These are phyloP conservation scores for Vombatus ursinus DNA, from an alignment of 2,113 vertebrate species.

Conservation along the genomic window DNA sequence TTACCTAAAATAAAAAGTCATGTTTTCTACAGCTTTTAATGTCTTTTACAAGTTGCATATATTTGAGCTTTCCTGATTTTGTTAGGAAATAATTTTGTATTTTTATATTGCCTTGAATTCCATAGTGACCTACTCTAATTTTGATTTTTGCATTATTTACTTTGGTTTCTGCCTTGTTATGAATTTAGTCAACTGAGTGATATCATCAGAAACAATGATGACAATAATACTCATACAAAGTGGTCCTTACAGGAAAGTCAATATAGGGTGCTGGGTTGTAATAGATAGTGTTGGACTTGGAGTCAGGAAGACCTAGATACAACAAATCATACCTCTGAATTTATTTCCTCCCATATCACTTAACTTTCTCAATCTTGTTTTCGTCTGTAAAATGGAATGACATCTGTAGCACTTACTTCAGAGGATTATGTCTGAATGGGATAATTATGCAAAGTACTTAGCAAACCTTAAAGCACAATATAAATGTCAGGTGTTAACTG, in stretches of 20 bases:
- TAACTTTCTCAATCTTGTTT: neutral
- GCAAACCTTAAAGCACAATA: neutral
- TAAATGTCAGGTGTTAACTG: neutral
- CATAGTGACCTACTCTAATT: neutral
- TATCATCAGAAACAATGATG: neutral
- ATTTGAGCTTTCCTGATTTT: neutral
- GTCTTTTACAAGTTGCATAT: neutral
- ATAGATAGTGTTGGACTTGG: neutral
- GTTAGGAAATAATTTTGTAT: neutral
- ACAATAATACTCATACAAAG: neutral
- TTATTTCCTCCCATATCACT: neutral
- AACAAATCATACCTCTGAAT: neutral
- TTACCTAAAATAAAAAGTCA: neutral
- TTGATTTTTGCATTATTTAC: neutral
- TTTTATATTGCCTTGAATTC: neutral
- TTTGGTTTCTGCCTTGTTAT: neutral
- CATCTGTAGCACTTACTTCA: neutral
- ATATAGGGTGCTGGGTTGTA: neutral
- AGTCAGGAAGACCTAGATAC: neutral
- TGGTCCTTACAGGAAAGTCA: neutral
- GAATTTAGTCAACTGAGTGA: neutral
- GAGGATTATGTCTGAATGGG: neutral
- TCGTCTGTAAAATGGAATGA: neutral
- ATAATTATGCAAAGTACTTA: neutral
- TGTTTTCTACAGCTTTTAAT: neutral